These are phyloP conservation scores for Charina bottae DNA, from an alignment of 2,113 vertebrate genomes.

Conservation along the genomic window DNA sequence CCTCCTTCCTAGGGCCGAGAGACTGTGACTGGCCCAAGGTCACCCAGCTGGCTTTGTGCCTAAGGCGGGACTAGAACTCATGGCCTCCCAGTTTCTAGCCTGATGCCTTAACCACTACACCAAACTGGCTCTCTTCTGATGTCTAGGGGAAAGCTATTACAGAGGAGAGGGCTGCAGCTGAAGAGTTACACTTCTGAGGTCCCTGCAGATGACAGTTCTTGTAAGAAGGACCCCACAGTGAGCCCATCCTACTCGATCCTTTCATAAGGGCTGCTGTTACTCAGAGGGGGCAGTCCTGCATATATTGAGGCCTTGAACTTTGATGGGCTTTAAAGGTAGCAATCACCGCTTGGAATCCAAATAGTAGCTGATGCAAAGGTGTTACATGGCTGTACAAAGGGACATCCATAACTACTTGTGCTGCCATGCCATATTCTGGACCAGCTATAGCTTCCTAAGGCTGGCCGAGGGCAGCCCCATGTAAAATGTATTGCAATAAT, in stretches of 20 bases:
- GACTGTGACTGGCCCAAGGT: too few relatives aligned
- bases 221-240: not conserved
- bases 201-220: not conserved
- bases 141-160: not conserved
- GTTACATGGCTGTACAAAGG: not conserved
- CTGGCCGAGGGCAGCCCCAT: not conserved
- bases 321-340: not conserved
- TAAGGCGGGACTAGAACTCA: too few relatives aligned
- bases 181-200: not conserved
- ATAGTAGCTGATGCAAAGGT: not conserved
- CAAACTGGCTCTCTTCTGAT: not conserved
- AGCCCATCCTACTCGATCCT: not conserved
- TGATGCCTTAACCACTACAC: too few relatives aligned
- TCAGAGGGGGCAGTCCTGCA: not conserved
- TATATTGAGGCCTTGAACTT: not conserved
- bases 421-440: not conserved
- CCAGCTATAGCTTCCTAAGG: not conserved
- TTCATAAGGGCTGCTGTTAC: not conserved
- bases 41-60: too few relatives aligned
- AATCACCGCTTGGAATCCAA: not conserved
- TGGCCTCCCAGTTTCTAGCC: too few relatives aligned
- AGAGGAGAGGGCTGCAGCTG: not conserved
- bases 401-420: not conserved
- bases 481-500: not conserved
- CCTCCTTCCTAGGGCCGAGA: too few relatives aligned